Evolutionary conservation across 1,140 invertebrate species (phyloP), one percentile per base, ranked within the genome.

Genomic region (Planococcus citri): DNA sequence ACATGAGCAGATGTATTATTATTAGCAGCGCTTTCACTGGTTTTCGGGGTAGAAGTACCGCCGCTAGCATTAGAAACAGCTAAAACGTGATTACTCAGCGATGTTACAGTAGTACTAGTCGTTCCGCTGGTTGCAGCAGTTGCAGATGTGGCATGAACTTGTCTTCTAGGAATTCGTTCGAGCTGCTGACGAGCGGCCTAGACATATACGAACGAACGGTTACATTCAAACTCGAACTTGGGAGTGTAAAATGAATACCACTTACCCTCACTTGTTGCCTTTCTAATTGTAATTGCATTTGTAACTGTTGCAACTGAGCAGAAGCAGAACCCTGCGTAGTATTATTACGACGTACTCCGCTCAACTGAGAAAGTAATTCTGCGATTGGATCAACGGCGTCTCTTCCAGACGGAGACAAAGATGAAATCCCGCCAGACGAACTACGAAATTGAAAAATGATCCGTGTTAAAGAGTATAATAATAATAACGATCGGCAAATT

Each of bases 321-420:
- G 86, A 85, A 73, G 85, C 84, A 70, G 83, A 78, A 76, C 80
- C 79, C 74, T 80, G 79, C 75, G 80, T 80, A 75, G 81, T 83
- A 67, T 82, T 82, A 72, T 79, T 83, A 79, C 92, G 84, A 74
- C 91, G 83, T 72, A 94, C 92, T 72, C 92, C 92, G 25, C 92
- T 94, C 75, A 97, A 83, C 80, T 95, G 93, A 68, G 92, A 94
- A 70, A 96, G 81, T 72, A 96, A 82, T 82, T 97, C 93, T 51
- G 92, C 91, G 74, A 97, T 97, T 69, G 94, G 94, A 85, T 97
- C 94, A 76, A 92, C 90, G 73, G 90, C 86, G 77, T 97, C 94
- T 74, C 91, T 87, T 76, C 87, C 90, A 74, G 90, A 91, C 71
- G 88, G 88, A 74, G 90, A 93, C 74, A 89, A 78, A 70, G 87